Evolutionary conservation across 2,113 vertebrate species (phyloP).

Genomic region (Chaenocephalus aceratus): DNA sequence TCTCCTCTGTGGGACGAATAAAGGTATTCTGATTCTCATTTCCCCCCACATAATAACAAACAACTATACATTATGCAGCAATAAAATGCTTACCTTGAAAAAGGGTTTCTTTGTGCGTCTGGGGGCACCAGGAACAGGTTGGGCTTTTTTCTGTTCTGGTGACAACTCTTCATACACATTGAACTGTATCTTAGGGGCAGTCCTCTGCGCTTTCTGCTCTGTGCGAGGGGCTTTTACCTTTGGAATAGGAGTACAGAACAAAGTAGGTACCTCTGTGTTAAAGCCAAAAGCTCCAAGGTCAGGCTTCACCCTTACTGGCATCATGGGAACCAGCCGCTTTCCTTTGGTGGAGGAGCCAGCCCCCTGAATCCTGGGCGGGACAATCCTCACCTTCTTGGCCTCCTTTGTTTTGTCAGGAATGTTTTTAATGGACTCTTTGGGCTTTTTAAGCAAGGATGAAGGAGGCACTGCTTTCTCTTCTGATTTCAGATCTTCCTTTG

Average conservation of each 20-base stretch:
- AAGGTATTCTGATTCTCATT: too few species aligned
- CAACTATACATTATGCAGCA: not conserved
- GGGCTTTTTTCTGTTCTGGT: constrained; percentile 54
- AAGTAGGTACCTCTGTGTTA: constrained; percentile 70
- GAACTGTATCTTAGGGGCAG: constrained; percentile 77
- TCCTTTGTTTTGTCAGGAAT: constrained; percentile 41
- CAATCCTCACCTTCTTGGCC: constrained; percentile 48
- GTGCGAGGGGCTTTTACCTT: constrained; percentile 28
- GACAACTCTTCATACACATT: constrained; percentile 87
- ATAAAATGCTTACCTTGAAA: constrained; percentile 77
- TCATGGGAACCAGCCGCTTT: constrained; percentile 68
- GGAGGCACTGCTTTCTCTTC: constrained; percentile 44
- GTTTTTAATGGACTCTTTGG: constrained; percentile 63
- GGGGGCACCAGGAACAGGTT: constrained; percentile 85
- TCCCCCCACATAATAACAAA: not conserved
- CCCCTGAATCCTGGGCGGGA: constrained; percentile 55
- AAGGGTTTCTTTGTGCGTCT: constrained; percentile 83
- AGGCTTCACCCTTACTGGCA: constrained; percentile 63
- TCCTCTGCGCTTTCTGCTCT: constrained; percentile 55
- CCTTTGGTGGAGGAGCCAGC: constrained; percentile 43
- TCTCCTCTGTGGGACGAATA: too few species aligned
- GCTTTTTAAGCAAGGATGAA: constrained; percentile 55
- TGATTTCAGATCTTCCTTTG: constrained; percentile 27
- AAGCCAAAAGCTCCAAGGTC: constrained; percentile 70
- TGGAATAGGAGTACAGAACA: constrained; percentile 77